Evolutionary conservation across 2,888 invertebrate genomes (phyloP).

Genomic region (Temnothorax rugatulus): DNA sequence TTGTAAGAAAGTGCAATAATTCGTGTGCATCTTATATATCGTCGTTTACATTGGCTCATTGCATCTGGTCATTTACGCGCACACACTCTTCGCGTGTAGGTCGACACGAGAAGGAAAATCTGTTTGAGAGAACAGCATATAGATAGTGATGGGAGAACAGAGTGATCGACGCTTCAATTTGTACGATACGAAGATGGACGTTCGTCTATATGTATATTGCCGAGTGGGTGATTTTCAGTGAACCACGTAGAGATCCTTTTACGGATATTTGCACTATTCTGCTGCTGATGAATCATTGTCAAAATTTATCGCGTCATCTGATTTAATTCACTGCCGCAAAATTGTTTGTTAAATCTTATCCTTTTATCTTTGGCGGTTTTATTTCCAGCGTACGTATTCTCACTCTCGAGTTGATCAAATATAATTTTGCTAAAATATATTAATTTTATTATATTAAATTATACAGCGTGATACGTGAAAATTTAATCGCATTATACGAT

Average conservation of each 20-base stretch:
- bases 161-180: slow-evolving; percentile 54
- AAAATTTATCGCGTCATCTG: slow-evolving; percentile 14
- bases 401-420: background rate
- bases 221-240: slow-evolving; percentile 47
- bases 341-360: background rate
- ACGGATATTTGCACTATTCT: slow-evolving; percentile 20
- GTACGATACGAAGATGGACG: slow-evolving; percentile 28
- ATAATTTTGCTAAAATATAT: background rate
- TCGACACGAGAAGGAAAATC: slow-evolving; percentile 34
- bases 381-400: background rate
- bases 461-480: background rate
- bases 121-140: slow-evolving; percentile 20
- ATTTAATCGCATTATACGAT: background rate
- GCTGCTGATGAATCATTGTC: background rate
- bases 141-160: slow-evolving; percentile 14
- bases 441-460: background rate
- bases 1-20: background rate
- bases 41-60: background rate
- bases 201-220: background rate
- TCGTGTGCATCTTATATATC: background rate
- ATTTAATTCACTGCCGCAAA: background rate
- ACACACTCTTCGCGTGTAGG: background rate
- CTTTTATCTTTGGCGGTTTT: background rate
- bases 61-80: slow-evolving; percentile 18
- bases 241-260: slow-evolving; percentile 43